phyloP scores from a whole-genome alignment of 2,113 vertebrate species.

The Pelobates fuscus region DNA sequence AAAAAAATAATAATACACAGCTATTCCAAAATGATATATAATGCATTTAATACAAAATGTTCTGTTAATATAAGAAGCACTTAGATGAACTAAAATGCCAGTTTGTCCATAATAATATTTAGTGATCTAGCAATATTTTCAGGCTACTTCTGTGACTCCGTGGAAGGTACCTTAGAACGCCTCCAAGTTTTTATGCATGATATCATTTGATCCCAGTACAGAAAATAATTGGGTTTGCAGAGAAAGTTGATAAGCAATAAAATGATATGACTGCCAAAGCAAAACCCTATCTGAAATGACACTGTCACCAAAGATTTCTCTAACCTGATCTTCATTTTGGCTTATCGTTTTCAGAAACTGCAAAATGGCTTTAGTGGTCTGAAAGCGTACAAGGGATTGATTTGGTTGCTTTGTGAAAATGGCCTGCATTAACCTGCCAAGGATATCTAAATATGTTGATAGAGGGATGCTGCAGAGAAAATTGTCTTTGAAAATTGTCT shows the following conservation, averaged over 20 bases:
- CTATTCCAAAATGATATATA: too few relatives aligned
- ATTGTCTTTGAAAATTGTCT: constrained; percentile 53
- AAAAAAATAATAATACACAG: too few relatives aligned
- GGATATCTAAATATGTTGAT: constrained; percentile 55
- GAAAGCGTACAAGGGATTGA: constrained; percentile 47
- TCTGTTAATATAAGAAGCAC: too few relatives aligned
- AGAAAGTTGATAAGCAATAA: constrained; percentile 56
- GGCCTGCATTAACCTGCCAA: constrained; percentile 55
- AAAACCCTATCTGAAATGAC: constrained; percentile 55
- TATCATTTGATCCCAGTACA: constrained; percentile 37
- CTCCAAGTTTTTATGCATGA: constrained; percentile 40
- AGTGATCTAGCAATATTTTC: constrained; percentile 1
- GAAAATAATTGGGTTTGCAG: constrained; percentile 55
- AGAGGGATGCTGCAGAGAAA: constrained; percentile 47
- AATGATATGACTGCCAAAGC: constrained; percentile 55
- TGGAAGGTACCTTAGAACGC: constrained; percentile 7
- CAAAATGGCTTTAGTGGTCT: constrained; percentile 51
- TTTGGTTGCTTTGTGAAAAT: constrained; percentile 55
- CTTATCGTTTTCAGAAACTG: constrained; percentile 48
- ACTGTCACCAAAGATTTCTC: constrained; percentile 51
- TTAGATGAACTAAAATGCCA: background rate
- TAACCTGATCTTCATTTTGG: constrained; percentile 56
- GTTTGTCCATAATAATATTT: constrained; percentile 9
- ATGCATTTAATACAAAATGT: too few relatives aligned
- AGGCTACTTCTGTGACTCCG: constrained; percentile 21